phyloP scores from a whole-genome alignment of 2,888 invertebrate species.

The Pachliopta kotzebuea region DNA sequence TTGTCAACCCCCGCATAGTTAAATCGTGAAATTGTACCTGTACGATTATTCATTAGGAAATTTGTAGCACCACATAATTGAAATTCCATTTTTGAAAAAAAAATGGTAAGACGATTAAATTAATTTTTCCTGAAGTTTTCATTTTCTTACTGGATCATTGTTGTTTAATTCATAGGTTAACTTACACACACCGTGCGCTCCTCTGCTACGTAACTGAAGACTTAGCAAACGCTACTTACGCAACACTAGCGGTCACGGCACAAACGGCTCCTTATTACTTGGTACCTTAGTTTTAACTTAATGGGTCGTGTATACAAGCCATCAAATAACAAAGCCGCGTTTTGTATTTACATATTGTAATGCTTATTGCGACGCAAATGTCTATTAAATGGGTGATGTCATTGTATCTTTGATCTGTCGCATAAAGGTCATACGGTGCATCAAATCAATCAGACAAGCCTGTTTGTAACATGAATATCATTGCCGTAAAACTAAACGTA shows the following conservation, averaged over 20 bases:
- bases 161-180: not conserved
- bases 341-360: slow-evolving; percentile 34
- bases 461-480: slow-evolving; percentile 44
- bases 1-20: too few relatives aligned
- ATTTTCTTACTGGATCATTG: not conserved
- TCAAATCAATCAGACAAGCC: slow-evolving; percentile 59
- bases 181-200: slow-evolving; percentile 6
- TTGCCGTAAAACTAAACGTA: not conserved
- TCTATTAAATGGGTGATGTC: slow-evolving; percentile 41
- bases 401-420: slow-evolving; percentile 35
- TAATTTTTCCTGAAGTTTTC: too few relatives aligned
- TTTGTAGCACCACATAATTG: too few relatives aligned
- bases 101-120: too few relatives aligned
- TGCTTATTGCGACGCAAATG: slow-evolving; percentile 17
- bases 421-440: slow-evolving; percentile 54
- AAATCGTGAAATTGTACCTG: too few relatives aligned
- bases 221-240: slow-evolving; percentile 24
- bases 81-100: too few relatives aligned
- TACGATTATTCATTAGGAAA: too few relatives aligned
- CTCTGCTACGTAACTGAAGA: slow-evolving; percentile 21
- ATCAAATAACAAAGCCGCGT: slow-evolving; percentile 18
- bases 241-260: slow-evolving; percentile 18
- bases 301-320: slow-evolving; percentile 23
- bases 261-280: slow-evolving; percentile 6
- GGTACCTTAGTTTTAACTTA: slow-evolving; percentile 19